Conservation (phyloP, 1,140 invertebrate genomes). For the Teleogryllus occipitalis region DNA sequence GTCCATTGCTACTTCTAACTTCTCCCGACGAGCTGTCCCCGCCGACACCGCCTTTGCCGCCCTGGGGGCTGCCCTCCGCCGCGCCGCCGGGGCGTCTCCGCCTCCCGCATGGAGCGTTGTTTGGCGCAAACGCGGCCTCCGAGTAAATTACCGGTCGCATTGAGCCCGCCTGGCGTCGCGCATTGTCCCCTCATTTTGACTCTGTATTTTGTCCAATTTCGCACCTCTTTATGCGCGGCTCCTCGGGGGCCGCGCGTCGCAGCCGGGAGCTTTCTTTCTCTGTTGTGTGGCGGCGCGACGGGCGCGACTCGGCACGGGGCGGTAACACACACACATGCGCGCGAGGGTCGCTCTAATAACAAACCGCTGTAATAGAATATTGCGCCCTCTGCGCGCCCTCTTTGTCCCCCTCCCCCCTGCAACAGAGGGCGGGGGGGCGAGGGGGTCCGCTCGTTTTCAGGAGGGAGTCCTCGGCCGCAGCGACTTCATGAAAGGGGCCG, state of each 20-base stretch:
- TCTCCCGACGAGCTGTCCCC: no score
- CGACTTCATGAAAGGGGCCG: background rate
- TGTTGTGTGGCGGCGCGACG: no score
- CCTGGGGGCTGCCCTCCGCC: no score
- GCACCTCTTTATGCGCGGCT: background rate
- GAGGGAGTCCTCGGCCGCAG: background rate
- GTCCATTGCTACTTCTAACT: no score
- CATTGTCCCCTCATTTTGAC: background rate
- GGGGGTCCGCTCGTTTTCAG: background rate
- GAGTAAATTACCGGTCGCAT: background rate
- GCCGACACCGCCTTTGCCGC: no score
- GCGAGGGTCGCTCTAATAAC: background rate
- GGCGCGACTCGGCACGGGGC: no score
- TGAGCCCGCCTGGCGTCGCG: background rate
- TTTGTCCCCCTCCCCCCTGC: background rate
- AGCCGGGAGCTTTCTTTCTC: background rate
- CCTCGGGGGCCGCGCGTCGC: background rate
- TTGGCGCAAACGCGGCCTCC: background rate
- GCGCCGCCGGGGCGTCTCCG: no score
- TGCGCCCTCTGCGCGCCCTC: background rate
- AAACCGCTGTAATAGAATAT: conserved; percentile 1
- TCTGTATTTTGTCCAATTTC: background rate
- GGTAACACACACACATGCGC: background rate
- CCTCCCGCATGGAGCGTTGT: background rate
- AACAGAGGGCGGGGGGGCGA: no score